Base-by-base conservation (phyloP, 2,113 vertebrate genomes). In the Bufo bufo region DNA sequence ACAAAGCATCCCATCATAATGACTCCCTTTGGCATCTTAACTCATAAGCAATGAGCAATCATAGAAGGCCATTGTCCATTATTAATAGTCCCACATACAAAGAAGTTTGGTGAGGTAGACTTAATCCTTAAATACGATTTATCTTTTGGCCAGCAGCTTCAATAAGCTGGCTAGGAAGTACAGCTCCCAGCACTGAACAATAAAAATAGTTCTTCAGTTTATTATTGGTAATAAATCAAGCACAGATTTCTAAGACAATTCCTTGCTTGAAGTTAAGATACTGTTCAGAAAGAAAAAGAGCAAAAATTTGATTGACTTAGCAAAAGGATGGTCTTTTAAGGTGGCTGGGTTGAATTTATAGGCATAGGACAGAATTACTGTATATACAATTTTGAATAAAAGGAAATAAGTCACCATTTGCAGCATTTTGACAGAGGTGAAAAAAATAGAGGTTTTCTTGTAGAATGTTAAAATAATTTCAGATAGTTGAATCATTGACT, bases 201-300 rank as follows among this genome's bases (percentile, higher is more conserved):
- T 92, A 95, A 94, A 95, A 92, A 82, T 4, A 3, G 91, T 88
- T 86, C 63, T 91, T 84, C 86, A 82, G 90, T 94, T 94, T 92
- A 93, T 92, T 84, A 93, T 93, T 93, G 90, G 89, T 81, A 92
- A 94, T 94, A 94, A 94, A 95, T 95, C 94, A 94, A 89, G 84
- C 49, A 13, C 0, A 83, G 87, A 58, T 74, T 77, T 85, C 89
- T 87, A 17, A 43, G 87, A 88, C 74, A 23, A 85, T 91, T 93
- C 85, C 82, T 90, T 90, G 80, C 87, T 92, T 82, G 84, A 85
- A 88, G 90, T 91, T 80, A 85, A 91, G 91, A 8, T 69, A 78
- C 88, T 90, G 82, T 71, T 90, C 89, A 80, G 11, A 0, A 1
- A 81, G 90, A 89, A 47, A 0, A 77, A 89, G 90, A 74, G 52